Percentiles rank a stretch among this genome's conserved stretches.
Conservation (phyloP, 2,113 vertebrate species). For the Oryzias melastigma region DNA sequence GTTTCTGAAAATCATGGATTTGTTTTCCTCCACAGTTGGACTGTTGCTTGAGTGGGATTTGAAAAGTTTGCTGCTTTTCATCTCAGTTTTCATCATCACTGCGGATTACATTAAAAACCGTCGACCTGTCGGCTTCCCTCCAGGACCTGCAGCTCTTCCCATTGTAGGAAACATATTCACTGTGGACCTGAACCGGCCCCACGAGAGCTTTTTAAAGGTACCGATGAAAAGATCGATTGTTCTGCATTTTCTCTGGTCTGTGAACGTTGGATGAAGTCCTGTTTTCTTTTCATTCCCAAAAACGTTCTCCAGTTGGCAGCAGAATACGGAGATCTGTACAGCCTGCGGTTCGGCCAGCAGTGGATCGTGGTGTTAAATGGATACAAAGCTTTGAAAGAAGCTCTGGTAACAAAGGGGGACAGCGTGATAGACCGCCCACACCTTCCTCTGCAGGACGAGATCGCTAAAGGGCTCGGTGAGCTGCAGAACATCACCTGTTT, state of each 20-base stretch:
- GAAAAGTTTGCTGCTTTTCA: slow-evolving; percentile 71
- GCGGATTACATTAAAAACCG: slow-evolving; percentile 45
- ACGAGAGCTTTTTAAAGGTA: slow-evolving; percentile 45
- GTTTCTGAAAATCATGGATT: slow-evolving; percentile 27
- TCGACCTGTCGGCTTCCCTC: slow-evolving; percentile 38
- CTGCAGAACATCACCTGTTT: neutral
- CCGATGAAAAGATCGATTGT: neutral
- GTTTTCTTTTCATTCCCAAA: neutral
- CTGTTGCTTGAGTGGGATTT: slow-evolving; percentile 27
- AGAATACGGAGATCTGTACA: slow-evolving; percentile 52
- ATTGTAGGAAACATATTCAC: slow-evolving; percentile 51
- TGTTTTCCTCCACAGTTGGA: slow-evolving; percentile 5
- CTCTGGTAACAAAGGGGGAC: slow-evolving; percentile 53
- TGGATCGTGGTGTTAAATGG: slow-evolving; percentile 51
- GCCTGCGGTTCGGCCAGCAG: slow-evolving; percentile 26
- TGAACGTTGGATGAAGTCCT: neutral
- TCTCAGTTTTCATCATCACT: slow-evolving; percentile 47
- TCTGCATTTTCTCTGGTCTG: neutral
- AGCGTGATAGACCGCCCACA: slow-evolving; percentile 39
- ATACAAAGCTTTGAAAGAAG: slow-evolving; percentile 49
- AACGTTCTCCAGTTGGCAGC: slow-evolving; percentile 31
- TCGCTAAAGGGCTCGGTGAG: slow-evolving; percentile 8
- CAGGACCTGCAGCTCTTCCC: slow-evolving; percentile 50
- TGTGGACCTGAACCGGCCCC: slow-evolving; percentile 22
- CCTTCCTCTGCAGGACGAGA: slow-evolving; percentile 8